A percentile compares a stretch with the other conserved stretches of the same genome.
phyloP scores from a whole-genome alignment of 2,797 vertebrate species.

The Amblyraja radiata region DNA sequence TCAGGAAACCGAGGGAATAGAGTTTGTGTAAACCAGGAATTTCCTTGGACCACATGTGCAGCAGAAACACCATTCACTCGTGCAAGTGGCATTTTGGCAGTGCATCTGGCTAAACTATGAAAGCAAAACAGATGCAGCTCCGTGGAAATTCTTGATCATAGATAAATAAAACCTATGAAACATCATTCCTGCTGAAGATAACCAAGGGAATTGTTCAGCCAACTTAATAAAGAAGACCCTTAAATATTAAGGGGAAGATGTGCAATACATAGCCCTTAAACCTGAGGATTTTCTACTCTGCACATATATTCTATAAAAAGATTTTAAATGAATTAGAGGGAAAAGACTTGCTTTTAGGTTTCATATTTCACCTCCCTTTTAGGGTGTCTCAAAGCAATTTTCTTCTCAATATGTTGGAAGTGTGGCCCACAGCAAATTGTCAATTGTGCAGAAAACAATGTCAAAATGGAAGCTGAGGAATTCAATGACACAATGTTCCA shows the following conservation, averaged over 20 bases:
- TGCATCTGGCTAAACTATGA: constrained; percentile 20
- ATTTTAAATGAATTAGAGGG: not conserved
- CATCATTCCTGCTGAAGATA: not conserved
- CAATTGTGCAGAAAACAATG: too few species aligned
- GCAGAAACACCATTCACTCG: not conserved
- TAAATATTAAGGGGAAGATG: not conserved
- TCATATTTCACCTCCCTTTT: too few species aligned
- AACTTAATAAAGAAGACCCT: not conserved
- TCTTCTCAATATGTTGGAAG: too few species aligned
- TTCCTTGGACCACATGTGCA: not conserved
- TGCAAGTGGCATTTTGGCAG: not conserved
- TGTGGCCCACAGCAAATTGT: too few species aligned
- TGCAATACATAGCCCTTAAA: not conserved
- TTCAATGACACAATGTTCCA: too few species aligned
- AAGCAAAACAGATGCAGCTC: not conserved
- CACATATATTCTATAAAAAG: not conserved
- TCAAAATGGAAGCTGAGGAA: too few species aligned
- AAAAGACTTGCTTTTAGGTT: too few species aligned
- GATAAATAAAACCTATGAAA: not conserved
- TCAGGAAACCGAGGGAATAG: not conserved
- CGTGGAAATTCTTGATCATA: constrained; percentile 1
- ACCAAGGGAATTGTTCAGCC: not conserved
- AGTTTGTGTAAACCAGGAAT: not conserved
- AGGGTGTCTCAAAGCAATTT: too few species aligned
- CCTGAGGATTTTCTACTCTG: not conserved